A percentile compares a stretch with the other conserved stretches of the same genome.
phyloP scores from a whole-genome alignment of 2,797 vertebrate species.

The Decapterus maruadsi region DNA sequence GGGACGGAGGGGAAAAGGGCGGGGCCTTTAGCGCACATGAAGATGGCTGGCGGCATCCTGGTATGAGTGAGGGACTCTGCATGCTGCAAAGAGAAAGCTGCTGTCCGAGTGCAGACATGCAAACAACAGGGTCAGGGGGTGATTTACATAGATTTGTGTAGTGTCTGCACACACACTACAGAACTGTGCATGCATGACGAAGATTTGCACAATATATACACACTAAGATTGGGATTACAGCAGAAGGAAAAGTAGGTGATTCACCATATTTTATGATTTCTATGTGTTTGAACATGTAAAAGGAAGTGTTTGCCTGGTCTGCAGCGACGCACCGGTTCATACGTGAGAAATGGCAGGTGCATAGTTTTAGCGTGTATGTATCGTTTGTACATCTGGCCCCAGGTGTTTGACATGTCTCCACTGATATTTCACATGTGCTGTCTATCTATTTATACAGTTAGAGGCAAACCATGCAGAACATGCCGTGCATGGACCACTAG shows the following conservation, averaged over 20 bases:
- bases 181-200: too few species aligned
- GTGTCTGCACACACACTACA: too few species aligned
- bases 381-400: conserved; percentile 18
- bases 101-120: too few species aligned
- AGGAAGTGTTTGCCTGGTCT: too few species aligned
- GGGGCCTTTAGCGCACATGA: neutral
- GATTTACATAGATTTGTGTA: too few species aligned
- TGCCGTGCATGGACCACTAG: neutral
- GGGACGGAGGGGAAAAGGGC: neutral
- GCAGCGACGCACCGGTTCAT: neutral
- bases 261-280: neutral
- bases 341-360: conserved; percentile 4
- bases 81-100: too few species aligned
- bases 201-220: too few species aligned
- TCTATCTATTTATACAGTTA: neutral
- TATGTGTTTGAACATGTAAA: neutral
- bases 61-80: neutral
- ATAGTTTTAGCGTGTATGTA: neutral
- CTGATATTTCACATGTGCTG: conserved; percentile 10
- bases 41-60: neutral
- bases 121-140: too few species aligned
- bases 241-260: too few species aligned
- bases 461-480: neutral
- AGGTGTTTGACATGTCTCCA: conserved; percentile 19
- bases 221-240: too few species aligned